Evolutionary conservation across 2,797 vertebrate species (phyloP).

Genomic region (Pristis pectinata): DNA sequence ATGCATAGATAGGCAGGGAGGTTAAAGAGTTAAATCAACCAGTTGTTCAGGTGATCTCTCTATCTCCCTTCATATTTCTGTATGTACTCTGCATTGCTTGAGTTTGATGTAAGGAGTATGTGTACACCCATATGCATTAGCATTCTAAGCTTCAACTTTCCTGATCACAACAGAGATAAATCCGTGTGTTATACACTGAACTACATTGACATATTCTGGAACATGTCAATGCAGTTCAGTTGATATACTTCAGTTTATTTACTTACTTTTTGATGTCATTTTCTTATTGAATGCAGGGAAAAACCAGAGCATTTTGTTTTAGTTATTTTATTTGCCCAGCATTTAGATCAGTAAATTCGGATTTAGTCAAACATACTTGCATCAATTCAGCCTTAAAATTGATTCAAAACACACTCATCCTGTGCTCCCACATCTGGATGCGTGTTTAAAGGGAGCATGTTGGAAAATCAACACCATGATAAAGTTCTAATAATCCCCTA

Average conservation of each 20-base stretch:
- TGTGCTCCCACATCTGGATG: background rate
- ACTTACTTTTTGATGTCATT: background rate
- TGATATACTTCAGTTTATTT: background rate
- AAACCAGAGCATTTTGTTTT: background rate
- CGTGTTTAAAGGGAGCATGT: background rate
- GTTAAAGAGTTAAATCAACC: too few species aligned
- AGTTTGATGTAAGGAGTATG: too few species aligned
- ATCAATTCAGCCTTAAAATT: background rate
- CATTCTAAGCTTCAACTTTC: background rate
- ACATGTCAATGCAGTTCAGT: too few species aligned
- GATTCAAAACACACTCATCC: background rate
- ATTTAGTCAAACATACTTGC: background rate
- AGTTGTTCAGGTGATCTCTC: too few species aligned
- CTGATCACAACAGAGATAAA: background rate
- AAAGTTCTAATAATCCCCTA: too few species aligned
- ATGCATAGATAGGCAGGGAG: too few species aligned
- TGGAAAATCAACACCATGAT: background rate
- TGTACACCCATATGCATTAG: too few species aligned
- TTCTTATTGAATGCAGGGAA: background rate
- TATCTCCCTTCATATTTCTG: too few species aligned
- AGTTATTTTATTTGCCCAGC: background rate
- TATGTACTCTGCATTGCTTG: too few species aligned
- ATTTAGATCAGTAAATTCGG: background rate
- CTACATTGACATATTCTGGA: background rate
- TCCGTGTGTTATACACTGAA: background rate